Base-by-base conservation (phyloP, 1,140 invertebrate species). In the Geopemphigus sp. region DNA sequence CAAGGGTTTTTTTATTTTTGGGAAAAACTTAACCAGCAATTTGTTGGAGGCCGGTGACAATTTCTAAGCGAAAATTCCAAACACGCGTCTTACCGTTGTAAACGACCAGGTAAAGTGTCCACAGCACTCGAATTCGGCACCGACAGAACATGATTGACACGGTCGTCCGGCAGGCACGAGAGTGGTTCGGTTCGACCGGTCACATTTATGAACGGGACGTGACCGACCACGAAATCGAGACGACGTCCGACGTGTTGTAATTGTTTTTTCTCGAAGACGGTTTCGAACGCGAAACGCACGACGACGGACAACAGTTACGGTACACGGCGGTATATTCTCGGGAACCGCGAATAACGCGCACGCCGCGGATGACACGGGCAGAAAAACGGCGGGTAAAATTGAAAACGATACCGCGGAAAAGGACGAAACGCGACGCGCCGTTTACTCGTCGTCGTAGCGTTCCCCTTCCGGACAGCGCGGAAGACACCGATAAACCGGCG, bases 61-160 rank as follows among this genome's bases (percentile, higher is more conserved):
- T 8, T 32, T 63, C 32, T 32, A 32, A 26, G 15, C 14, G 26
- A 32, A n/a, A n/a, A n/a, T n/a, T n/a, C n/a, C n/a, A n/a, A n/a
- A 3, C 22, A 39, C 74, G 32, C 32, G 32, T 39, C 32, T 63
- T 50, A 78, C 74, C 74, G 17, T 78, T 78, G 50, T 63, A 61
- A 39, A 78, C 57, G 39, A 78, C 26, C n/a, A 78, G 17, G 22
- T 78, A 78, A n/a, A 78, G 57, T 29, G 57, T 78, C 74, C 74
- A 45, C 39, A 78, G 24, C 74, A 78, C 57, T 78, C 26, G 74
- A 22, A 61, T 22, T 63, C 56, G 54, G 32, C 57, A 59, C 39
- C 57, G 56, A 6, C 22, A 22, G n/a, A 47, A 50, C 57, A 78
- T 78, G 57, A 61, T 26, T 24, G 22, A 4, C 4, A 32, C 24